Conservation (phyloP, 2,113 vertebrate species). For the Macrotis lagotis region DNA sequence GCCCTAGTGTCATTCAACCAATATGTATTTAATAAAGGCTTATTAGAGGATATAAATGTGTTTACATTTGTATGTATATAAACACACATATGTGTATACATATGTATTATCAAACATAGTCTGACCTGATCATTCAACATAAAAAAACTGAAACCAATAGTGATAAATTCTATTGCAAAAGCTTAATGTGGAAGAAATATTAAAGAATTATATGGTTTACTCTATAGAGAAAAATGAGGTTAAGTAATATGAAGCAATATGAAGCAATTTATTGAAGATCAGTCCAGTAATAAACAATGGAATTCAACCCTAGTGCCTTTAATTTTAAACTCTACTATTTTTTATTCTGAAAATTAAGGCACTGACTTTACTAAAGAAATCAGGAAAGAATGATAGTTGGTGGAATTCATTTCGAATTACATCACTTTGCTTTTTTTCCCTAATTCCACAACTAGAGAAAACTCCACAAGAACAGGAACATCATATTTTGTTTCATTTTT, state of each 20-base stretch:
- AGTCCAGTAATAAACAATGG: not conserved
- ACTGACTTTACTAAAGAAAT: not conserved
- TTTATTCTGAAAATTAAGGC: not conserved
- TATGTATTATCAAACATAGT: not conserved
- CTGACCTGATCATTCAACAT: not conserved
- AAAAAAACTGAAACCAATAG: not conserved
- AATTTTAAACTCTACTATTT: not conserved
- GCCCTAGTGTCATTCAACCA: not conserved
- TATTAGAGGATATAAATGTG: not conserved
- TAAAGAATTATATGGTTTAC: not conserved
- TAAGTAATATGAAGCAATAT: not conserved
- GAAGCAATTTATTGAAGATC: not conserved
- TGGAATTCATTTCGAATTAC: not conserved
- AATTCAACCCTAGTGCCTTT: not conserved
- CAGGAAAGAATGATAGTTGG: not conserved
- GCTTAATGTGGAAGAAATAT: not conserved
- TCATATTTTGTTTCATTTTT: not conserved
- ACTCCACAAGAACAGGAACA: not conserved
- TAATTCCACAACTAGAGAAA: not conserved
- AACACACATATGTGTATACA: not conserved
- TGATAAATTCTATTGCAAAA: not conserved
- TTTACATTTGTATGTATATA: not conserved
- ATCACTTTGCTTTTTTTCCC: not conserved
- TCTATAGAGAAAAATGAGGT: not conserved
- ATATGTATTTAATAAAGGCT: not conserved